These are phyloP conservation scores for Simalia tracyae DNA, from an alignment of 2,797 vertebrate species.

Conservation along the genomic window DNA sequence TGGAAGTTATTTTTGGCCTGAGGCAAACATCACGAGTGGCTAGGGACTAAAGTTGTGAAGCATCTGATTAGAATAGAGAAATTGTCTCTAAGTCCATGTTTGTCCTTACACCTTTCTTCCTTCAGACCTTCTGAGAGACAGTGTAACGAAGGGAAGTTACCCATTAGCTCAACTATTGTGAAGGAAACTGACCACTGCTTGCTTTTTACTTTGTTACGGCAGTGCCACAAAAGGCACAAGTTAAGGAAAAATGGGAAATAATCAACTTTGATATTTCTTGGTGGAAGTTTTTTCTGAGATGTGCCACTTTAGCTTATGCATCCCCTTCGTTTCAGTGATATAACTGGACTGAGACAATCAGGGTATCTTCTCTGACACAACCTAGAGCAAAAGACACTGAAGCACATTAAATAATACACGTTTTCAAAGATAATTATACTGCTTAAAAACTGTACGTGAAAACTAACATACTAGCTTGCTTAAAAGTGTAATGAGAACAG, in stretches of 20 bases:
- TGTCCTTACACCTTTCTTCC: not conserved
- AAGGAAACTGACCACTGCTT: slow-evolving; percentile 17
- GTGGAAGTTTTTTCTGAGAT: not conserved
- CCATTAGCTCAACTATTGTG: slow-evolving; percentile 12
- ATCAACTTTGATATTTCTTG: not conserved
- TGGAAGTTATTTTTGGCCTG: slow-evolving; percentile 59
- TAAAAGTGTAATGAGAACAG: not conserved
- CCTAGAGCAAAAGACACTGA: not conserved
- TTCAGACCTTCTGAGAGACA: slow-evolving; percentile 31
- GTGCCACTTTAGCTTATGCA: not conserved
- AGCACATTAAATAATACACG: not conserved
- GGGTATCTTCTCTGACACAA: not conserved
- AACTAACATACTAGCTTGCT: not conserved
- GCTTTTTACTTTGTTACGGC: not conserved
- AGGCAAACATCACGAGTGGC: slow-evolving; percentile 16
- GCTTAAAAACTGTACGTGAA: not conserved
- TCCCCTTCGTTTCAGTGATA: not conserved
- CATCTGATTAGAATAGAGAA: slow-evolving; percentile 28
- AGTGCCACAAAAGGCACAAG: not conserved
- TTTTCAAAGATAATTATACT: not conserved
- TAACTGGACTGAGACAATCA: not conserved
- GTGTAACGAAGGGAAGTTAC: slow-evolving; percentile 42
- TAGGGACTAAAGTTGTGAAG: slow-evolving; percentile 34
- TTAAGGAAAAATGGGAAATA: not conserved
- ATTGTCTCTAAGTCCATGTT: not conserved